Evolutionary conservation across 2,113 vertebrate species (phyloP), one percentile per base, ranked within the genome.

Genomic region (Pica pica): DNA sequence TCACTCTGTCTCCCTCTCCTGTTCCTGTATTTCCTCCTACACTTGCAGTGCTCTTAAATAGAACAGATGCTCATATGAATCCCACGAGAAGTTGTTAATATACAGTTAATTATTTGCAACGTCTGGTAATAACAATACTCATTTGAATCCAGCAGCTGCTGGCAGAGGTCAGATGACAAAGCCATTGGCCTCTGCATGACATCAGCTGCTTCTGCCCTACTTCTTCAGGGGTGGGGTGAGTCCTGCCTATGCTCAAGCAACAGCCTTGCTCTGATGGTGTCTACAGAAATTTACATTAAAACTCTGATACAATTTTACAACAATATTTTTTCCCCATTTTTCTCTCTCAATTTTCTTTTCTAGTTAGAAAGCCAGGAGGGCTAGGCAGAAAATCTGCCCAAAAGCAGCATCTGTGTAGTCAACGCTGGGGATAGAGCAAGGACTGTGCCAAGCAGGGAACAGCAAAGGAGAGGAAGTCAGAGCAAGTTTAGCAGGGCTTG

Each of bases 281-380:
- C 26, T n/a, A 53, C 9, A 42, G 30, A 73, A 35, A 75, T 50
- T 87, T 22, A 59, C 47, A 37, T 92, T 30, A 33, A 46, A 95
- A 88, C 4, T 19, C 9, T n/a, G 27, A 68, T 16, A 50, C 7
- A 18, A 21, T 55, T 75, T 67, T 16, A 89, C 60, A 60, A 71
- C 11, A 41, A 11, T 53, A 11, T 23, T 37, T 14, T 23, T 20
- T 16, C 0, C 3, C 2, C 0, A 3, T 11, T 55, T 63, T 75
- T 52, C 7, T 30, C 46, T 35, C 46, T 47, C 1, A 0, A 7
- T 33, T 81, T 52, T 52, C 16, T 55, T 80, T 67, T 63, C 44
- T 59, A 3, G 4, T 64, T 73, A 63, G 68, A 68, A 91, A 89
- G 26, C 7, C 5, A 68, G 47, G 10, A 84, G 2, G 3, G 2